A percentile compares a stretch with the other conserved stretches of the same genome.
These are phyloP conservation scores for Strix uralensis DNA, from an alignment of 2,113 vertebrate species.

Conservation along the genomic window DNA sequence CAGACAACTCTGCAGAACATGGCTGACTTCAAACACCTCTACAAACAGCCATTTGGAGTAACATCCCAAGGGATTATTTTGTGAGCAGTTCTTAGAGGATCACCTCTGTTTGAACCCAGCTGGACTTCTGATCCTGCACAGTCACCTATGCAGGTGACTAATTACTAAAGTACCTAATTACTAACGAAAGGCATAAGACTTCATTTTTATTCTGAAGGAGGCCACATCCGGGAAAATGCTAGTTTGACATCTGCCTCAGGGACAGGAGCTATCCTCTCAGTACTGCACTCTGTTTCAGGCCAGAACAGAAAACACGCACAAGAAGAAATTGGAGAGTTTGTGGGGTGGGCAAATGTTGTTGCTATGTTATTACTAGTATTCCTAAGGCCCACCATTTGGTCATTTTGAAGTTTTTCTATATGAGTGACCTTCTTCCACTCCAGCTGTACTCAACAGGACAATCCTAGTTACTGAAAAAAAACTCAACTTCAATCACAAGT, in stretches of 20 bases:
- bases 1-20: accelerated
- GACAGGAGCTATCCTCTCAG: not conserved
- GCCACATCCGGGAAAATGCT: not conserved
- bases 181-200: not conserved
- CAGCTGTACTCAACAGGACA: not conserved
- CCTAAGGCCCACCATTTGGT: not conserved
- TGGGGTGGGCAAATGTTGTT: accelerated
- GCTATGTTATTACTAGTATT: not conserved
- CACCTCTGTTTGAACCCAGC: not conserved
- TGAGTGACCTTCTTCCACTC: not conserved
- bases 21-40: not conserved
- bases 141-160: not conserved
- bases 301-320: not conserved
- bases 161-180: not conserved
- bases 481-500: not conserved
- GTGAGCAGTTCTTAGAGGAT: not conserved
- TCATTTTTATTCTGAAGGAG: not conserved
- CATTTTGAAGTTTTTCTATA: not conserved
- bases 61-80: not conserved
- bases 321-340: not conserved
- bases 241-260: accelerated
- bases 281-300: not conserved
- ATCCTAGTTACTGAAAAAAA: not conserved
- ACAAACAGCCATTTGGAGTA: not conserved
- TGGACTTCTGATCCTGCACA: not conserved